Conservation (phyloP, 2,797 vertebrate species). For the Amblyraja radiata region DNA sequence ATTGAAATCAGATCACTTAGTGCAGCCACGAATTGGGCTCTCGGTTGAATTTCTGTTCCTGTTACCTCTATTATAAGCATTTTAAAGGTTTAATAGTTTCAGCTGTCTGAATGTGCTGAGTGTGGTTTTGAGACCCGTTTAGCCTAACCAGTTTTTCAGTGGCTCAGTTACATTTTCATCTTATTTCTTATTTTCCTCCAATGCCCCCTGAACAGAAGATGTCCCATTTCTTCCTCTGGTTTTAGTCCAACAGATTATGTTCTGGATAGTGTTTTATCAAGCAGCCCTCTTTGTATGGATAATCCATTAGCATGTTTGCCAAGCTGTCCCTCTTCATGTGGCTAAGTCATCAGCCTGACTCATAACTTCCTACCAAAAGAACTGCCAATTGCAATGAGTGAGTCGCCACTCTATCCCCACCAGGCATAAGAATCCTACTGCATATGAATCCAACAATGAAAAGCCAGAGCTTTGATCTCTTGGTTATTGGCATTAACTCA, state of each 20-base stretch:
- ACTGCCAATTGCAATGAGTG: too few relatives aligned
- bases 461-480: too few relatives aligned
- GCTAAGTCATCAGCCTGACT: neutral
- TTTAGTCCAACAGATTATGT: neutral
- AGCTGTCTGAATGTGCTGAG: neutral
- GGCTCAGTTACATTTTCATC: neutral
- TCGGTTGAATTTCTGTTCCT: neutral
- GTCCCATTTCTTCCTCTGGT: neutral
- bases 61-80: neutral
- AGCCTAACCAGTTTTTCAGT: neutral
- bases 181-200: neutral
- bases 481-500: too few relatives aligned
- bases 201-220: neutral
- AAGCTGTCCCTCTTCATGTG: neutral
- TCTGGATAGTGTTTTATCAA: neutral
- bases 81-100: neutral
- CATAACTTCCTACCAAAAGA: too few relatives aligned
- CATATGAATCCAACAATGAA: too few relatives aligned
- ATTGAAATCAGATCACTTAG: constrained; percentile 71
- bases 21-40: constrained; percentile 48
- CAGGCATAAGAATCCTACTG: too few relatives aligned
- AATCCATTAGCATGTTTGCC: neutral
- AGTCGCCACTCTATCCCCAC: too few relatives aligned
- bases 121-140: neutral
- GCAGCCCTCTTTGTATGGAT: neutral